Percentiles rank a stretch among this genome's conserved stretches.
These are phyloP conservation scores for Argya squamiceps DNA, from an alignment of 2,797 vertebrate species.

Conservation along the genomic window DNA sequence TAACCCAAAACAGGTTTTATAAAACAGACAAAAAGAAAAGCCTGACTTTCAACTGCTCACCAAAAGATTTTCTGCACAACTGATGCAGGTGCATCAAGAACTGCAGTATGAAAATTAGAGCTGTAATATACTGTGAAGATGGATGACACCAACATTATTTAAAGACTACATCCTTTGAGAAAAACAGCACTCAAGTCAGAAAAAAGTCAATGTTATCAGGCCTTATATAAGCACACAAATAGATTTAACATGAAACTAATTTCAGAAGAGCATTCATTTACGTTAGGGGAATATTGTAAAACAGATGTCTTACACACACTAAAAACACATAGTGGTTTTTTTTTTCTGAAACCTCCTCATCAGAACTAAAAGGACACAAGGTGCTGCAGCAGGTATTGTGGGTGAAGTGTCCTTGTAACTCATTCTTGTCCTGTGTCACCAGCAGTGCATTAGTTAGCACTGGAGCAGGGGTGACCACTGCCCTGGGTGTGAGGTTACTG, in stretches of 20 bases:
- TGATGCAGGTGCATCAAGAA: neutral
- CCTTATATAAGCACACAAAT: neutral
- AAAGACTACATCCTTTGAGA: neutral
- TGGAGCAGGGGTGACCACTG: neutral
- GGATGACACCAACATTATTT: neutral
- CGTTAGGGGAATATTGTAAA: neutral
- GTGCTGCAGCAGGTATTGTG: rapidly evolving
- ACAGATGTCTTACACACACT: neutral
- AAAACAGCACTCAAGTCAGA: neutral
- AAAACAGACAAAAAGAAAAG: neutral
- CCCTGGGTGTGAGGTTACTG: rapidly evolving
- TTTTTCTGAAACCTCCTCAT: neutral
- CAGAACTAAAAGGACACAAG: neutral
- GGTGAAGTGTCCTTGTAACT: neutral
- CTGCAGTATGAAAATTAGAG: neutral
- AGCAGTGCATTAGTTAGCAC: rapidly evolving
- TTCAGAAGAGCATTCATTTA: neutral
- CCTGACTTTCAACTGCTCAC: neutral
- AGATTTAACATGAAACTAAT: neutral
- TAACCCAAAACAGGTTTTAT: neutral
- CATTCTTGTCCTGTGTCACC: neutral
- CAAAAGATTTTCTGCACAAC: neutral
- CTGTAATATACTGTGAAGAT: neutral
- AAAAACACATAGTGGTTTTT: neutral
- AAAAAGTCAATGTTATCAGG: neutral